Evolutionary conservation across 2,888 invertebrate genomes (phyloP).

Genomic region (Himalopsyche anomala): DNA sequence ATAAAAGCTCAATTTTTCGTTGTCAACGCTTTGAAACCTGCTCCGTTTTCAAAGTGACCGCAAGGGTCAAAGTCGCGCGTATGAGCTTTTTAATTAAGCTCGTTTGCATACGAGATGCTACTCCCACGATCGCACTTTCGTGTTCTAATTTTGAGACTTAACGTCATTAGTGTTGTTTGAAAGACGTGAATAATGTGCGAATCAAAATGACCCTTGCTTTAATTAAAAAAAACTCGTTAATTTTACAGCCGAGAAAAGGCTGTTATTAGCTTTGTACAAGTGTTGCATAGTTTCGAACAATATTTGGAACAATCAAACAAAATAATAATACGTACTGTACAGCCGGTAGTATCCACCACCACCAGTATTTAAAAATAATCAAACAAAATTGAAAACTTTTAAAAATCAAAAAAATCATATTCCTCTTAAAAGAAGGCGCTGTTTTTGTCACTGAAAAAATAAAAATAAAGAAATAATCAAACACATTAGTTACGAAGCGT

Average conservation of each 20-base stretch:
- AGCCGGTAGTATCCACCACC: no score
- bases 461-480: no score
- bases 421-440: no score
- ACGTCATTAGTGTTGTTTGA: conserved; percentile 37
- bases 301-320: no score
- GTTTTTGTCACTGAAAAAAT: no score
- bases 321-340: no score
- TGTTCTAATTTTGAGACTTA: conserved; percentile 28
- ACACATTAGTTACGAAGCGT: no score
- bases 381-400: no score
- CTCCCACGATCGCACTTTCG: conserved; percentile 34
- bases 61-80: background rate
- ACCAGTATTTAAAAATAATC: no score
- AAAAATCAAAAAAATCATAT: no score
- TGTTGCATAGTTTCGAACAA: background rate
- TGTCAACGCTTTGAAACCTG: background rate
- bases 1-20: conserved; percentile 1
- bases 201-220: conserved; percentile 41
- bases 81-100: conserved; percentile 34
- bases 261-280: background rate
- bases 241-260: background rate
- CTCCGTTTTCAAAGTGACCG: conserved; percentile 28
- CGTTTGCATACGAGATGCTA: conserved; percentile 23
- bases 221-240: conserved; percentile 6
- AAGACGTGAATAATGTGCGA: conserved; percentile 33